Evolutionary conservation across 2,888 invertebrate species (phyloP), one percentile per base, ranked within the genome.

Genomic region (Biston betularia): DNA sequence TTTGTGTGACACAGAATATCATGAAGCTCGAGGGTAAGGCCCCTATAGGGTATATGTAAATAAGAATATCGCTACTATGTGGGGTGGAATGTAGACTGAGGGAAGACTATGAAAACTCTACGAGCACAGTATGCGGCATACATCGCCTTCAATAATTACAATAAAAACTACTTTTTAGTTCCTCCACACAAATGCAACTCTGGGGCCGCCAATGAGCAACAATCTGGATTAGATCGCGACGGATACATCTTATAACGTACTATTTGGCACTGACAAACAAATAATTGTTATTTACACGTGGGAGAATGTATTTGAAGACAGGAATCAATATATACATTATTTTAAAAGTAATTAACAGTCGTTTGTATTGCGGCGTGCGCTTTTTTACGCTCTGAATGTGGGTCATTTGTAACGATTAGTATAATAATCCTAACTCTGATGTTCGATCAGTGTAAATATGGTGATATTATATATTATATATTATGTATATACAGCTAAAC

Each of bases 251-350:
- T 78, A 76, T 70, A 78, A 78, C 76, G 70, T 79, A 82, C 75
- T 82, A 83, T 85, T 86, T 86, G 86, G 86, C 86, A 86, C 86
- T 83, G 81, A 78, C 68, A 78, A 79, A 64, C 73, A 75, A 79
- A 77, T 56, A 59, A 68, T 66, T 66, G 9, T n/a, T 62, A 63
- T 63, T 45, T 63, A 63, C 45, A 63, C 42, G 52, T 11, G 15
- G 42, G 48, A n/a, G 12, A 54, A 54, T 45, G 42, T 63, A 38
- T 58, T 44, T 48, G 54, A 38, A 50, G 38, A 9, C 38, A 38
- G 45, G 54, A 42, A 40, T 61, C 45, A 38, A 60, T 34, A 33
- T 52, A 50, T 6, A 50, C 42, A 48, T 9, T 38, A 6, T 49
- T 38, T n/a, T 44, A 9, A n/a, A 6, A 5, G 24, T 50, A 34